phyloP scores from a whole-genome alignment of 1,140 invertebrate species.

The Philopotamus ludificatus region DNA sequence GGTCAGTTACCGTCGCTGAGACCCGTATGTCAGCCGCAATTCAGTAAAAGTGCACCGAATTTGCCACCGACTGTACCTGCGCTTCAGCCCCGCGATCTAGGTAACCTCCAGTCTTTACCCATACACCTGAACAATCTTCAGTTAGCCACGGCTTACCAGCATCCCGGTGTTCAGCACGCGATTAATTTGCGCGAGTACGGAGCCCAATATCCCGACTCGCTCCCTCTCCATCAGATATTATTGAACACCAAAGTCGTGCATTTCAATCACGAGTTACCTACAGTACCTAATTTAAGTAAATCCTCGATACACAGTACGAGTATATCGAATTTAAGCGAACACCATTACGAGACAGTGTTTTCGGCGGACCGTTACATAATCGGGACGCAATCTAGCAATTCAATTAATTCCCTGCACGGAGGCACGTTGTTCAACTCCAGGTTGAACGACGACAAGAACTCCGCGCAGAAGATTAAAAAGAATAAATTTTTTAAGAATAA shows the following conservation, averaged over 20 bases:
- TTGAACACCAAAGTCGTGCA: no score
- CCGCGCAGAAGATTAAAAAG: conserved; percentile 37
- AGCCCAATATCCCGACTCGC: background rate
- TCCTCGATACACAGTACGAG: conserved; percentile 27
- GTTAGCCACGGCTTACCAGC: background rate
- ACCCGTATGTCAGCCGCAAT: conserved; percentile 48
- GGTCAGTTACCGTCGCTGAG: conserved; percentile 62
- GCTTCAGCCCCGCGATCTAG: conserved; percentile 61
- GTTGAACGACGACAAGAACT: background rate
- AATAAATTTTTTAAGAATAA: conserved; percentile 46
- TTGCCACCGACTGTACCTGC: conserved; percentile 69
- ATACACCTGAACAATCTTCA: conserved; percentile 12
- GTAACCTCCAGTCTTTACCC: conserved; percentile 54
- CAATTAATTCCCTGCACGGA: conserved; percentile 32
- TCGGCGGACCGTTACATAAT: conserved; percentile 48
- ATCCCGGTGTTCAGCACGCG: background rate
- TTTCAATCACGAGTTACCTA: no score
- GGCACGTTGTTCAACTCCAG: background rate
- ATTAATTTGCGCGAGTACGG: background rate
- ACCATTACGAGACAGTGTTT: conserved; percentile 52
- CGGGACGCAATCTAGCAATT: conserved; percentile 45
- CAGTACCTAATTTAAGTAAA: no score
- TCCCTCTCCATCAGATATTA: background rate
- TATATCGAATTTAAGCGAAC: conserved; percentile 21
- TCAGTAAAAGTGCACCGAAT: conserved; percentile 71